Conservation (phyloP, 2,888 invertebrate species). For the Acronicta leporina region DNA sequence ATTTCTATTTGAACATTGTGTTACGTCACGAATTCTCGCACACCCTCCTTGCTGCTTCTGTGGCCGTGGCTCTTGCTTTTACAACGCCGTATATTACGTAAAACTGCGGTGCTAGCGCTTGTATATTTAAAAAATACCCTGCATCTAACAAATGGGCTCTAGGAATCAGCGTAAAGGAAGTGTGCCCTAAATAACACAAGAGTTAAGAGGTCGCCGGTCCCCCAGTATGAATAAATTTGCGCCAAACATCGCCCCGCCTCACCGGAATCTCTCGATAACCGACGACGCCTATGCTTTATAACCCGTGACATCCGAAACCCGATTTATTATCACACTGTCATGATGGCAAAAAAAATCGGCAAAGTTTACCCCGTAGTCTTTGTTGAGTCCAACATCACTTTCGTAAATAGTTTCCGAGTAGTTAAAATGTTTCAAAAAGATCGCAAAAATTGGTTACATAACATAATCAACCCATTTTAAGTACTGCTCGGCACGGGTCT, state of each 20-base stretch:
- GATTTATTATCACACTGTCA: slow-evolving; percentile 84
- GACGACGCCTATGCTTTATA: slow-evolving; percentile 87
- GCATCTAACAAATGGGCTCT: slow-evolving; percentile 58
- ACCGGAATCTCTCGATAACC: slow-evolving; percentile 87
- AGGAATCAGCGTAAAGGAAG: slow-evolving; percentile 71
- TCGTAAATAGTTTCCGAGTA: slow-evolving; percentile 11
- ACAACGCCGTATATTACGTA: neutral
- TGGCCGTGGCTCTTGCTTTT: neutral
- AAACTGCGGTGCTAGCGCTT: slow-evolving; percentile 6
- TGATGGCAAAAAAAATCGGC: slow-evolving; percentile 66
- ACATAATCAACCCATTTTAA: too few species aligned
- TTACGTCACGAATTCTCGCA: too few species aligned
- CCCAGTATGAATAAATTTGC: slow-evolving; percentile 86
- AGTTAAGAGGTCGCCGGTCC: slow-evolving; percentile 80
- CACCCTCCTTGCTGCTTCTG: neutral
- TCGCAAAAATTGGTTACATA: neutral
- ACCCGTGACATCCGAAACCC: slow-evolving; percentile 87
- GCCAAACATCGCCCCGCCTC: slow-evolving; percentile 68
- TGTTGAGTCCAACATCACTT: slow-evolving; percentile 31
- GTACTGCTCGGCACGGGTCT: too few species aligned
- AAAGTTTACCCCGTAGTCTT: slow-evolving; percentile 51
- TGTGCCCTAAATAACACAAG: slow-evolving; percentile 84
- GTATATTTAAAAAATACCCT: slow-evolving; percentile 55
- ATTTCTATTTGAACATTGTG: too few species aligned
- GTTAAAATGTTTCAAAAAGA: neutral